phyloP scores from a whole-genome alignment of 2,113 vertebrate species.

The Redunca redunca region DNA sequence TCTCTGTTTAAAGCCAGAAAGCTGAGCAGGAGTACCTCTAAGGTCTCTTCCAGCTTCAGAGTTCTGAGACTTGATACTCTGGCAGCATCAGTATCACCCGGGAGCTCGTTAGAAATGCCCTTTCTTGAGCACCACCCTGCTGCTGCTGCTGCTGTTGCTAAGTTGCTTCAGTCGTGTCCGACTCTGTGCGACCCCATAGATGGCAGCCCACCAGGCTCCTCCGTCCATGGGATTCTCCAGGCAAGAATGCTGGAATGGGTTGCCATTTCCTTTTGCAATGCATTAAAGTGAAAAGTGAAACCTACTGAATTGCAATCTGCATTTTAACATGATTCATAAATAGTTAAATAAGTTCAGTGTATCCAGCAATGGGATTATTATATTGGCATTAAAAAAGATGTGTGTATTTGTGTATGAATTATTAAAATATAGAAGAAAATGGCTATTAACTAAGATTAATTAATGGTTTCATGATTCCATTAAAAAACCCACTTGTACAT shows the following conservation, averaged over 20 bases:
- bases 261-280: no score
- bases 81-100: not conserved
- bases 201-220: no score
- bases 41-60: not conserved
- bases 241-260: no score
- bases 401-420: not conserved
- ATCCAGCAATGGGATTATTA: not conserved
- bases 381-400: not conserved
- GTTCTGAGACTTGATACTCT: not conserved
- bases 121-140: not conserved
- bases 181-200: no score
- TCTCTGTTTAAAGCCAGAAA: not conserved
- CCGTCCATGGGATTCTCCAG: no score
- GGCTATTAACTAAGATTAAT: not conserved
- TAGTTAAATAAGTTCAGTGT: not conserved
- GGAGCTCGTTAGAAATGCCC: not conserved
- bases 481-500: not conserved
- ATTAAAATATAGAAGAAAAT: not conserved
- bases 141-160: no score
- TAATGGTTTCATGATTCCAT: not conserved
- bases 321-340: not conserved
- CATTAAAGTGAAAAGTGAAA: not conserved
- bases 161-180: no score
- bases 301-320: not conserved
- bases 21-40: not conserved